Evolutionary conservation across 2,797 vertebrate genomes (phyloP).

Genomic region (Lepilemur septentrionalis): DNA sequence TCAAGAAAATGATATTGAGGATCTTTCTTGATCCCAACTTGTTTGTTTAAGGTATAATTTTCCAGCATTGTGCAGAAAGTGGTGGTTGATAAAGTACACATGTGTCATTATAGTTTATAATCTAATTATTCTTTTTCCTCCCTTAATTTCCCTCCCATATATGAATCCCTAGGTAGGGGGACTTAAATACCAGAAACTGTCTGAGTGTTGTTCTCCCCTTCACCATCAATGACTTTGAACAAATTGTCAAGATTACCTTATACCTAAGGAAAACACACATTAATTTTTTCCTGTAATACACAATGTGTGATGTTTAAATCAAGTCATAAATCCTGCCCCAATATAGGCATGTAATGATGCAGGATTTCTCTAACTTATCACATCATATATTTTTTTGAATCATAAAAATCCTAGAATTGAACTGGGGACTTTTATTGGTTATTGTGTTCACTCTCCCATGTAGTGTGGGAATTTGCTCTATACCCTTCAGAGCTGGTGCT

Average conservation of each 20-base stretch:
- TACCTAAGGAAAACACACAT: background rate
- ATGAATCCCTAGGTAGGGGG: background rate
- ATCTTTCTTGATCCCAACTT: background rate
- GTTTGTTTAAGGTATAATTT: background rate
- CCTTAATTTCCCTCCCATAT: background rate
- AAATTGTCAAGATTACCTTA: background rate
- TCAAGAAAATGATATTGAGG: background rate
- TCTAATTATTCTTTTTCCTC: background rate
- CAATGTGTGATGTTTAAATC: background rate
- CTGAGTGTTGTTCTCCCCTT: background rate
- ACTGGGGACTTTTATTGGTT: background rate
- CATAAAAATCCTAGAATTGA: background rate
- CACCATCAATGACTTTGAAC: background rate
- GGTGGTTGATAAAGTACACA: background rate
- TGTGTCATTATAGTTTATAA: background rate
- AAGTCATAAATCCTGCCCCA: background rate
- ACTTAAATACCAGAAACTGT: background rate
- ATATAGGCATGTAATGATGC: background rate
- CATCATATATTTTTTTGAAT: background rate
- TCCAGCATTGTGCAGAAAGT: background rate
- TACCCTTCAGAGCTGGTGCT: background rate
- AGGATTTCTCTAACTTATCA: conserved; percentile 8
- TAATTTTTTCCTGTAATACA: background rate
- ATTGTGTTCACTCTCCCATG: background rate
- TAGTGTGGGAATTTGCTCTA: background rate